Base-by-base conservation (phyloP, 2,888 invertebrate species). In the Coelopa pilipes region DNA sequence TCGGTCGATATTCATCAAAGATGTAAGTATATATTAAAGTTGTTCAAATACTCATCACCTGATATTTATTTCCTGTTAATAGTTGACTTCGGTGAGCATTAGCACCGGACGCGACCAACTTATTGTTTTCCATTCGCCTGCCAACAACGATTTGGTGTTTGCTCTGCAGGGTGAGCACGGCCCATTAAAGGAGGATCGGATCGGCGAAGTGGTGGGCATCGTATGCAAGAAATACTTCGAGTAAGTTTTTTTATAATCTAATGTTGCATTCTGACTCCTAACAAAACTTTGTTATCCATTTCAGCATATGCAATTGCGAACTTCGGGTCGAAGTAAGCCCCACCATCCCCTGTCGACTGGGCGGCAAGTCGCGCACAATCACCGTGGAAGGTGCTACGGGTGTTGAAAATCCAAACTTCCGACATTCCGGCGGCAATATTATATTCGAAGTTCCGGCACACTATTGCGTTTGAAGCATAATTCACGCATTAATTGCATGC, bases 71-170 rank as follows among this genome's bases (percentile, higher is more conserved):
- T 57, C 50, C 21, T 55, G 55, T 3, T 78, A 76, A 55, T 78
- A 94, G 93, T 90, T 97, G 70, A 96, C 95, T 0, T 94, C 95
- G 0, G 86, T 97, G 62, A 96, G 95, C 80, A 92, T 97, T 46
- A 95, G 94, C 82, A 93, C 96, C 47, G 94, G 94, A 5, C 91
- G 90, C 74, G 97, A 96, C 85, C 97, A 97, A 85, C 90, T 98
- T 77, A 91, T 95, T 75, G 93, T 96, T 70, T 90, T 98, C 79
- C 96, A 97, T 87, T 92, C 96, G 66, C 93, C 93, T 68, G 92
- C 92, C 17, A 94, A 95, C 73, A 97, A 97, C 87, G 98, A 98
- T 89, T 90, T 98, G 78, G 95, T 98, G 53, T 90, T 96, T 79
- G 94, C 96, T 0, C 89, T 98, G 76, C 86, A 87, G 72, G 86